Percentiles rank a stretch among this genome's conserved stretches.
These are phyloP conservation scores for Antitype chi DNA, from an alignment of 2,888 invertebrate species.

Conservation along the genomic window DNA sequence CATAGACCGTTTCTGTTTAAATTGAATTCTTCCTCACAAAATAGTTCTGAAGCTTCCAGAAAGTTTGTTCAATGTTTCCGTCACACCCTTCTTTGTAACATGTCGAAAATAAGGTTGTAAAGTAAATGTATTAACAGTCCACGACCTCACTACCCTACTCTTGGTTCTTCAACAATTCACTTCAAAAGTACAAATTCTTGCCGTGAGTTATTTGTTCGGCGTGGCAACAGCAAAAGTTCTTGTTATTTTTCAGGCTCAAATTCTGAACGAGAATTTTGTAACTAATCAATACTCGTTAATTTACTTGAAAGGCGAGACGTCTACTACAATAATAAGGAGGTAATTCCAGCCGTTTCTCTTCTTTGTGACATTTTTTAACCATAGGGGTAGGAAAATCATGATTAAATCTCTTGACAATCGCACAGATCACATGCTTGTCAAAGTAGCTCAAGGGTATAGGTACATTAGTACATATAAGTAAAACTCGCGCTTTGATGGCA, in stretches of 20 bases:
- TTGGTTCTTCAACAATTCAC: constrained; percentile 21
- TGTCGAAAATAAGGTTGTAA: constrained; percentile 16
- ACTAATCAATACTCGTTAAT: constrained; percentile 55
- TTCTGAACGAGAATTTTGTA: constrained; percentile 32
- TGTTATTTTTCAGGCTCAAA: constrained; percentile 39
- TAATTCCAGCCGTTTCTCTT: constrained; percentile 3
- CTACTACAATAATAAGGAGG: background rate
- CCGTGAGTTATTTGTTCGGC: constrained; percentile 20
- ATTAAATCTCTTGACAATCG: background rate
- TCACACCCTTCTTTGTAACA: constrained; percentile 16
- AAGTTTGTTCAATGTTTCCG: constrained; percentile 1
- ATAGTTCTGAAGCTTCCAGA: background rate
- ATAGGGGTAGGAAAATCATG: background rate
- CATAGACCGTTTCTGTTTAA: background rate
- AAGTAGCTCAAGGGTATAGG: background rate
- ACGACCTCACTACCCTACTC: constrained; percentile 11
- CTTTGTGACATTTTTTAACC: background rate
- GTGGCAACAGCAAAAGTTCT: constrained; percentile 33
- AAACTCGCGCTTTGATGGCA: background rate
- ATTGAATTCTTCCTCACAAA: background rate
- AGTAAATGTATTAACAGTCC: background rate
- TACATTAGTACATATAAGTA: background rate
- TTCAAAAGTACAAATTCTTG: constrained; percentile 35
- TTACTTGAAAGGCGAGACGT: constrained; percentile 31
- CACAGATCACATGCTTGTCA: background rate